Conservation (phyloP, 2,888 invertebrate genomes). For the Xestia c-nigrum region DNA sequence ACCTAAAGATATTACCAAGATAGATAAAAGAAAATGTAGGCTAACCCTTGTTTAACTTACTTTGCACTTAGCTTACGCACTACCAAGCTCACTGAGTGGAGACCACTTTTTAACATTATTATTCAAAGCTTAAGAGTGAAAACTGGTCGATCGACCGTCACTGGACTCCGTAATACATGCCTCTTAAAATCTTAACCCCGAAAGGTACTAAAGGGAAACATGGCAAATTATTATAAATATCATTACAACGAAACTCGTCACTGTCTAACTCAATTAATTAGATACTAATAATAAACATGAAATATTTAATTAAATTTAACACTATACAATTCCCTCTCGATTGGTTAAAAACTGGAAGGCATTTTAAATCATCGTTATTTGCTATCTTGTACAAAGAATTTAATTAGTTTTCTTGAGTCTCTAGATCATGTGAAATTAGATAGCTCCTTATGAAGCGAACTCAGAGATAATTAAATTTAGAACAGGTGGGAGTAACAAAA, state of each 20-base stretch:
- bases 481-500: constrained; percentile 87
- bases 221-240: background rate
- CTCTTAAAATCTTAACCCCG: constrained; percentile 2
- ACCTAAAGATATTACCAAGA: constrained; percentile 43
- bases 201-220: background rate
- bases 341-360: constrained; percentile 41
- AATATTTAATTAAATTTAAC: constrained; percentile 52
- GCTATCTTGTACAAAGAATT: constrained; percentile 76
- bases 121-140: too few species aligned
- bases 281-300: constrained; percentile 30
- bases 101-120: too few species aligned
- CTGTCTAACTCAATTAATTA: constrained; percentile 17
- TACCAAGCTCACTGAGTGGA: too few species aligned
- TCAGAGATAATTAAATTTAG: constrained; percentile 86
- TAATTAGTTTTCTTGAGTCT: constrained; percentile 78
- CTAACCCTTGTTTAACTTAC: constrained; percentile 30
- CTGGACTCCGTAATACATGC: background rate
- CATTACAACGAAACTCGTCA: constrained; percentile 35
- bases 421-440: constrained; percentile 83
- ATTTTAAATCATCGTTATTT: constrained; percentile 62
- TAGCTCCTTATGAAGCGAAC: constrained; percentile 84
- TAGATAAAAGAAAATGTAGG: constrained; percentile 37
- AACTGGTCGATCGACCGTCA: too few species aligned
- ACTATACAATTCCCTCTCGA: constrained; percentile 31
- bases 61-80: constrained; percentile 14